phyloP scores from a whole-genome alignment of 2,888 invertebrate species.

The Caenorhabditis panamensis region DNA sequence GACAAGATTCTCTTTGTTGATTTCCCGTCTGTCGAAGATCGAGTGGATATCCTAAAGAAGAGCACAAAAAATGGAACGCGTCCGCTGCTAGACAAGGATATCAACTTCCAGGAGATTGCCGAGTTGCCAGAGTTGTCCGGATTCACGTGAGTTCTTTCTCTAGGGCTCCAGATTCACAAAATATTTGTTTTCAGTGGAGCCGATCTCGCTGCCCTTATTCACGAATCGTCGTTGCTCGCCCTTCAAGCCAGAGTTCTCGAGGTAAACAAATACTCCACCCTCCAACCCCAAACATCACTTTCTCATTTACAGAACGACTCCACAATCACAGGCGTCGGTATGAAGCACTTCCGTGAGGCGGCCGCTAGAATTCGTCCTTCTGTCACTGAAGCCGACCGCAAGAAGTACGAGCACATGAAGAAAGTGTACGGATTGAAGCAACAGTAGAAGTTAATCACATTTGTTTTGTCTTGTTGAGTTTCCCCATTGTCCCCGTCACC shows the following conservation, averaged over 20 bases:
- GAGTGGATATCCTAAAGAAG: conserved; percentile 89
- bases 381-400: conserved; percentile 86
- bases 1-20: conserved; percentile 93
- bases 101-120: conserved; percentile 87
- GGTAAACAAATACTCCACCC: conserved; percentile 22
- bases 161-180: too few relatives aligned
- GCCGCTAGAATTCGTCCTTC: conserved; percentile 90
- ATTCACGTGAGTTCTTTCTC: conserved; percentile 85
- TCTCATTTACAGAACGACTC: conserved; percentile 51
- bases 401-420: conserved; percentile 85
- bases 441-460: background rate
- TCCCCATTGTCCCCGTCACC: background rate
- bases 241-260: conserved; percentile 87
- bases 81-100: conserved; percentile 88
- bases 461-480: conserved; percentile 32
- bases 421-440: conserved; percentile 65
- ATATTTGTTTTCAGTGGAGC: conserved; percentile 86
- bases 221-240: conserved; percentile 90
- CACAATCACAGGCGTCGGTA: conserved; percentile 52
- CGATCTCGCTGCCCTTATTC: conserved; percentile 91
- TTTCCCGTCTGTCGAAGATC: conserved; percentile 88
- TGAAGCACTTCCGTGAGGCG: conserved; percentile 83
- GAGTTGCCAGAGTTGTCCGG: conserved; percentile 86
- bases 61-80: conserved; percentile 86
- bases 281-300: background rate